These are phyloP conservation scores for Neofelis nebulosa DNA, from an alignment of 2,113 vertebrate species.

Conservation along the genomic window DNA sequence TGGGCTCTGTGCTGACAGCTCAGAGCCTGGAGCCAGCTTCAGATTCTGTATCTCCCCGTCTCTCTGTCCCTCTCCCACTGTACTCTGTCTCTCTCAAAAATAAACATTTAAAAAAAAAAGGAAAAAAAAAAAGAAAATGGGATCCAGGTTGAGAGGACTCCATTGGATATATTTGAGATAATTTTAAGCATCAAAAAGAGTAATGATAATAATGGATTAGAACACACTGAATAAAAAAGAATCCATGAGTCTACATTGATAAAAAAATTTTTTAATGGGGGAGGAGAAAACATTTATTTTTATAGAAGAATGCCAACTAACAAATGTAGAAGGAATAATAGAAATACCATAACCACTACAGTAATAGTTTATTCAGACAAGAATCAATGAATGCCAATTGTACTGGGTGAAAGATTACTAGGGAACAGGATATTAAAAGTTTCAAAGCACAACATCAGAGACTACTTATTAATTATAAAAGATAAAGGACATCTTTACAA, in stretches of 20 bases:
- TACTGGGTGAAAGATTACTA: not conserved
- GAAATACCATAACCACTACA: not conserved
- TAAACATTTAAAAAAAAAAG: no score
- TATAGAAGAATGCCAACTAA: not conserved
- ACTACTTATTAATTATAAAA: slow-evolving; percentile 46
- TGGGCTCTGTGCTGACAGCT: no score
- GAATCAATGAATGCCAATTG: not conserved
- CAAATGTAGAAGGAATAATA: not conserved
- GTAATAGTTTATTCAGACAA: not conserved
- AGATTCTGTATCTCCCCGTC: no score
- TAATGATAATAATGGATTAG: not conserved
- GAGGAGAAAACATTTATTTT: not conserved
- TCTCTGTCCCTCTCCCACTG: no score
- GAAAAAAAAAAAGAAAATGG: not conserved
- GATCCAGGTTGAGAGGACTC: not conserved
- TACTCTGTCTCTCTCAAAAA: no score
- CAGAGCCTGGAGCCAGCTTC: no score
- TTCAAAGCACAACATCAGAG: not conserved
- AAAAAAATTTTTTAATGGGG: not conserved
- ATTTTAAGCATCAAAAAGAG: slow-evolving; percentile 8
- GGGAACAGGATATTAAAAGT: not conserved
- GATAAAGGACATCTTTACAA: slow-evolving; percentile 13
- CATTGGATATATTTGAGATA: not conserved
- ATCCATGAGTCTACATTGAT: not conserved
- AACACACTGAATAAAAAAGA: not conserved